Evolutionary conservation across 92 coral and sea anemone species (phyloP).

Genomic region (Parazoanthus darwini): DNA sequence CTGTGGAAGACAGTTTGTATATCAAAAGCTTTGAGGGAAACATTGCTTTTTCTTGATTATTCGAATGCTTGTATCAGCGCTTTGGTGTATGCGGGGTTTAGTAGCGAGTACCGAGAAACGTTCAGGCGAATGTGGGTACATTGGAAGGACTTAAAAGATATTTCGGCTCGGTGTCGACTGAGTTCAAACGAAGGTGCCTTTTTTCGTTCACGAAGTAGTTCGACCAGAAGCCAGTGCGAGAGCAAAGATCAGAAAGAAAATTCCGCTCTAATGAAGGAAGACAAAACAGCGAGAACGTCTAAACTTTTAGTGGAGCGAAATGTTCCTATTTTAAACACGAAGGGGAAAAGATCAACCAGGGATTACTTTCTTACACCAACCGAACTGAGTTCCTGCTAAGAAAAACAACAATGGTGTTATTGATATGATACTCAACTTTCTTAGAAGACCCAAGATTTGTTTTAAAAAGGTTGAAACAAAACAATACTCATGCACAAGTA

Average conservation of each 20-base stretch:
- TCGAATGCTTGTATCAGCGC: conserved; percentile 39
- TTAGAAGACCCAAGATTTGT: no score
- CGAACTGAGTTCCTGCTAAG: neutral
- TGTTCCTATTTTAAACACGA: neutral
- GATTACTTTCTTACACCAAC: neutral
- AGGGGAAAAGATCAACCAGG: no score
- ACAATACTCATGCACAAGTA: neutral
- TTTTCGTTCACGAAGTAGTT: conserved; percentile 35
- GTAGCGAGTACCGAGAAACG: conserved; percentile 30
- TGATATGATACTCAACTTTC: no score
- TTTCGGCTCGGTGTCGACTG: conserved; percentile 18
- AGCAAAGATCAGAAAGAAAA: conserved; percentile 14
- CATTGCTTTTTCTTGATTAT: conserved; percentile 25
- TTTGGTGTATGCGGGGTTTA: conserved; percentile 30
- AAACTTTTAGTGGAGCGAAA: neutral
- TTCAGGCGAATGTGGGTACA: conserved; percentile 35
- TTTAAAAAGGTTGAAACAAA: no score
- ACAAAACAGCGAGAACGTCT: neutral
- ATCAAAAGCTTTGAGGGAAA: conserved; percentile 8
- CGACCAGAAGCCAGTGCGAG: conserved; percentile 29
- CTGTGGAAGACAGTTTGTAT: conserved; percentile 20
- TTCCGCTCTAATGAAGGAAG: neutral
- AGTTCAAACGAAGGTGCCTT: conserved; percentile 14
- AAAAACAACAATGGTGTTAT: neutral
- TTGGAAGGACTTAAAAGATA: conserved; percentile 34